Base-by-base conservation (phyloP, 2,888 invertebrate species). In the Cephonodes hylas region DNA sequence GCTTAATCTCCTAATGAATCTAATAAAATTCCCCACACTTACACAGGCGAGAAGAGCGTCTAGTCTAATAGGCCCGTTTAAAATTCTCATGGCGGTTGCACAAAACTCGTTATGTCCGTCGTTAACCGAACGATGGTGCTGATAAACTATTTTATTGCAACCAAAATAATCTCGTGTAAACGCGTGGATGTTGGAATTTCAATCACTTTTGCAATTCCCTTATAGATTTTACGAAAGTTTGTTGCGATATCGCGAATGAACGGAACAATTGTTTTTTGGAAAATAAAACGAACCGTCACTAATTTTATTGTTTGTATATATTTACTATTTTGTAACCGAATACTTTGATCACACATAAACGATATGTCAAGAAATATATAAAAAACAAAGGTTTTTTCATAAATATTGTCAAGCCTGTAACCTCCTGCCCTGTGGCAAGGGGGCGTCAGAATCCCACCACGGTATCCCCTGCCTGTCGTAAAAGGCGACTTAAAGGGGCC, bases 211-310 rank as follows among this genome's bases (percentile, higher is more conserved):
- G 53, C 31, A 53, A 53, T 31, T 3, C 18, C 31, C 10, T 10
- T 10, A 53, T 27, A 48, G 27, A 53, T 53, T 48, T 48, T 48
- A 31, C 8, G 53, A 53, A 53, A 53, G 53, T 45, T n/a, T 6
- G 7, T n/a, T 18, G 4, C 8, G 27, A 48, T 7, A 1, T 48
- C 15, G 13, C 7, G 7, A 8, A 25, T 48, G 7, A 31, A n/a
- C n/a, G n/a, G n/a, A n/a, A n/a, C n/a, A n/a, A n/a, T n/a, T n/a
- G n/a, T n/a, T n/a, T 2, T 4, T n/a, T 38, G 10, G 3, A 8
- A n/a, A 2, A 0, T n/a, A n/a, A 38, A 3, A 34, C 10, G 2
- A 34, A 10, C 13, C 2, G 13, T 34, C 13, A 7, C 34, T 3
- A 13, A 3, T 38, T 31, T 13, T 1, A 5, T 38, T n/a, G 38